Conservation (phyloP, 2,797 vertebrate species). For the Chromobotia macracanthus region DNA sequence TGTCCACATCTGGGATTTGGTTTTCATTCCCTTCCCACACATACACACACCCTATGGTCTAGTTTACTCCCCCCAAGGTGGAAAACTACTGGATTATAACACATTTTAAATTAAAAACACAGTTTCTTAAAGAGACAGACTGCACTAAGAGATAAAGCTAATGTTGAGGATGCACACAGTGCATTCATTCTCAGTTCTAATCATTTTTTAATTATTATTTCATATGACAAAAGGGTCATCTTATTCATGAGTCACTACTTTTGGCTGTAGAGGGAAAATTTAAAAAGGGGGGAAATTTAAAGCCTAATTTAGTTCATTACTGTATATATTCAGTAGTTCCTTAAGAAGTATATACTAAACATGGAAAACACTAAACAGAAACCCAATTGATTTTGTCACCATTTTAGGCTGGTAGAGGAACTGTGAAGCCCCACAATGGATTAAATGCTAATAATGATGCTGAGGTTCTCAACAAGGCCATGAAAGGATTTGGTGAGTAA, state of each 20-base stretch:
- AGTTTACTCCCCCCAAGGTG: constrained; percentile 46
- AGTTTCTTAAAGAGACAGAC: constrained; percentile 66
- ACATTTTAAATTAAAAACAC: constrained; percentile 38
- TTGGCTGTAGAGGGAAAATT: background rate
- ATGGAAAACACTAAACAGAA: constrained; percentile 14
- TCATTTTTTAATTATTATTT: background rate
- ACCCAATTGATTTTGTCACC: background rate
- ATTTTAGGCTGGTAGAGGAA: constrained; percentile 75
- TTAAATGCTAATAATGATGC: constrained; percentile 88
- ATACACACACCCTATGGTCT: background rate
- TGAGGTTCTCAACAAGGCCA: constrained; percentile 71
- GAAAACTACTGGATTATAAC: constrained; percentile 28
- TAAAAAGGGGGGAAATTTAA: no score
- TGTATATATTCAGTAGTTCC: background rate
- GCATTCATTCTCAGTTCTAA: background rate
- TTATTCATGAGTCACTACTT: background rate
- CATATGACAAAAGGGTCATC: background rate
- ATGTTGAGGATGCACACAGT: background rate
- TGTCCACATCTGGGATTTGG: constrained; percentile 29
- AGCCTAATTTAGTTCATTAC: background rate
- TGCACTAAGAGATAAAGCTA: background rate
- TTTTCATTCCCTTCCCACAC: constrained; percentile 35
- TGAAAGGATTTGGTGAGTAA: constrained; percentile 65
- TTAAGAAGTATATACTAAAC: background rate
- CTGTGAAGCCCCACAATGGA: constrained; percentile 77